phyloP scores from a whole-genome alignment of 2,113 vertebrate species.

The Pluvianellus socialis region DNA sequence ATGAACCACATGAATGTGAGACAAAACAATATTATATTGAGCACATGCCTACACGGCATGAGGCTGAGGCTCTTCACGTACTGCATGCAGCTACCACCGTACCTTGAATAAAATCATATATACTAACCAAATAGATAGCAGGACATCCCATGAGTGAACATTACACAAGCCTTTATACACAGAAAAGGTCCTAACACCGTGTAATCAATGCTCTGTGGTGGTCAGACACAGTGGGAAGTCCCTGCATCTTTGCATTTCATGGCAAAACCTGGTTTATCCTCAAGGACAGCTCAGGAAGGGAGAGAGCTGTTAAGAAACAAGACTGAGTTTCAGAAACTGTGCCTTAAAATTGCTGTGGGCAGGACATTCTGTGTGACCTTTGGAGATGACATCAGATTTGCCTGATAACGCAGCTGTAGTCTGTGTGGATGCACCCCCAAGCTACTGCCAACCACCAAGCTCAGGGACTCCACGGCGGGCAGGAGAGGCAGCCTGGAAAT shows the following conservation, averaged over 20 bases:
- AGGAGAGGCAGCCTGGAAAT: background rate
- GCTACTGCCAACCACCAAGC: background rate
- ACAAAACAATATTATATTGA: background rate
- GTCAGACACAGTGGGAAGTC: background rate
- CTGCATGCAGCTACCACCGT: background rate
- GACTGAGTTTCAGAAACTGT: background rate
- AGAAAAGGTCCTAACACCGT: background rate
- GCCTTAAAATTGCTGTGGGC: background rate
- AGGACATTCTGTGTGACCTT: background rate
- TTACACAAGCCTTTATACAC: background rate
- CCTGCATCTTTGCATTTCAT: background rate
- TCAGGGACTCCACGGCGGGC: rapidly evolving
- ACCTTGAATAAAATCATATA: constrained; percentile 7
- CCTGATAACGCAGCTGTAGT: background rate
- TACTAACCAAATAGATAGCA: background rate
- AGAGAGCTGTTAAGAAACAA: background rate
- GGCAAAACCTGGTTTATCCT: background rate
- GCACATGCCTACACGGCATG: background rate
- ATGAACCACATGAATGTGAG: background rate
- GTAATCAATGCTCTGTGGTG: background rate
- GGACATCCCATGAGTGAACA: background rate
- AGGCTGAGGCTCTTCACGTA: constrained; percentile 8
- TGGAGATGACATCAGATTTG: background rate
- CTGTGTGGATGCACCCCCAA: background rate
- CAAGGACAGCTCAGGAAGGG: background rate